These are phyloP conservation scores for Calypte anna DNA, from an alignment of 2,113 vertebrate genomes.

Conservation along the genomic window DNA sequence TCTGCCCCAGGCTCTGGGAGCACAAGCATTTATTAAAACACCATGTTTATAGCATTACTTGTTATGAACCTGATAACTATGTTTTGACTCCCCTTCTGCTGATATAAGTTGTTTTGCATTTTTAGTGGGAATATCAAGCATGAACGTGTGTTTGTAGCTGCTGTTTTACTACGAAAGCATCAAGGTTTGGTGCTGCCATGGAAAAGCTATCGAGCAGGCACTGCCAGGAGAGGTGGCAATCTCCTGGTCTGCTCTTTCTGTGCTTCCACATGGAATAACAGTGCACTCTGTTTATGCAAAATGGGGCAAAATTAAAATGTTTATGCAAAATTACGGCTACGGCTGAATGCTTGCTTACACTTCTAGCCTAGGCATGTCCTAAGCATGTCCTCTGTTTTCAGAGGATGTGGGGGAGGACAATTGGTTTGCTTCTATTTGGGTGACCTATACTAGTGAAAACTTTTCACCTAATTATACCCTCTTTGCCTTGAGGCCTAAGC, in stretches of 20 bases:
- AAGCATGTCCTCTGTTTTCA: neutral
- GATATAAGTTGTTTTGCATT: neutral
- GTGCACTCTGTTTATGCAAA: neutral
- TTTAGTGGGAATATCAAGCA: neutral
- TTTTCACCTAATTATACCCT: neutral
- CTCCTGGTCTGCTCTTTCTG: neutral
- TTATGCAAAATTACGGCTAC: neutral
- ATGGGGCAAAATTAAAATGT: neutral
- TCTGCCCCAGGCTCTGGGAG: neutral
- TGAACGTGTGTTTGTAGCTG: neutral
- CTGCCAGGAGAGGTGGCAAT: neutral
- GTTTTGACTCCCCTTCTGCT: neutral
- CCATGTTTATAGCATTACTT: neutral
- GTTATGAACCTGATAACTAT: neutral
- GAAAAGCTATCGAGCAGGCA: rapidly evolving
- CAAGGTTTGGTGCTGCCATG: neutral
- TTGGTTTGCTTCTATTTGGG: rapidly evolving
- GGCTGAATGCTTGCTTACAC: neutral
- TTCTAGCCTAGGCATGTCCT: neutral
- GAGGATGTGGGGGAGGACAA: neutral
- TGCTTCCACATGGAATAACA: neutral
- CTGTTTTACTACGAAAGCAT: neutral
- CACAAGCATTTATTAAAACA: neutral
- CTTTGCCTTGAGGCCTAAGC: neutral
- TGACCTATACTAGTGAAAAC: neutral